Percentiles rank a stretch among this genome's conserved stretches.
Conservation (phyloP, 2,797 vertebrate species). For the Channallabes apus region DNA sequence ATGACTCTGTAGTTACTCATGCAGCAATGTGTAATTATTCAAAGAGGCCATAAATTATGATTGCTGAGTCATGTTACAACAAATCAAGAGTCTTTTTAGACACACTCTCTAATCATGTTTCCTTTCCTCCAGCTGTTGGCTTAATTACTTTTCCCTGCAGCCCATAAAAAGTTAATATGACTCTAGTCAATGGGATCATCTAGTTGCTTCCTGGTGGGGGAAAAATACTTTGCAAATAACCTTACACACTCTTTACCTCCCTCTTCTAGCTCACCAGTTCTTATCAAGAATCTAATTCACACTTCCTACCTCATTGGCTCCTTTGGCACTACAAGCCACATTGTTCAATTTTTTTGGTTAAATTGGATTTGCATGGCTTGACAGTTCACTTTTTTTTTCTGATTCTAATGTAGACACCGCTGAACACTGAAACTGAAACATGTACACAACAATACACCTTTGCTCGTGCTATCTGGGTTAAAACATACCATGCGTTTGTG, state of each 20-base stretch:
- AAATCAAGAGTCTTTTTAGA: slow-evolving; percentile 34
- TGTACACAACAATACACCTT: too few relatives aligned
- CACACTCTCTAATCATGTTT: slow-evolving; percentile 30
- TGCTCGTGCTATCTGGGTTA: too few relatives aligned
- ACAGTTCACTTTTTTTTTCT: too few relatives aligned
- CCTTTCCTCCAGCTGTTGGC: slow-evolving; percentile 53
- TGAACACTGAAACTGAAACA: too few relatives aligned
- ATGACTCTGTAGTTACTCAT: neutral
- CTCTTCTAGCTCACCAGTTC: slow-evolving; percentile 39
- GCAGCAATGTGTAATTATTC: slow-evolving; percentile 2
- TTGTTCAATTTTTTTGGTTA: too few relatives aligned
- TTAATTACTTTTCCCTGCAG: slow-evolving; percentile 56
- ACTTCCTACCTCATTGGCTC: neutral
- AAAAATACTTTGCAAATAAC: slow-evolving; percentile 36
- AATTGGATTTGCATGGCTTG: too few relatives aligned
- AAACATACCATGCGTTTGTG: too few relatives aligned
- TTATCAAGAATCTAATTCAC: slow-evolving; percentile 47
- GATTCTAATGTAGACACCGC: too few relatives aligned
- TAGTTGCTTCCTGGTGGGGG: slow-evolving; percentile 38
- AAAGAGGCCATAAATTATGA: neutral
- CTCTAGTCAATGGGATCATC: slow-evolving; percentile 35
- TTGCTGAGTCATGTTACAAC: slow-evolving; percentile 34
- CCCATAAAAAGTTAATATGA: slow-evolving; percentile 55
- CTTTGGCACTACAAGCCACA: neutral
- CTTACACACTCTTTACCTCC: slow-evolving; percentile 42